phyloP scores from a whole-genome alignment of 2,888 invertebrate species.

The Lasioglossum marginatum region DNA sequence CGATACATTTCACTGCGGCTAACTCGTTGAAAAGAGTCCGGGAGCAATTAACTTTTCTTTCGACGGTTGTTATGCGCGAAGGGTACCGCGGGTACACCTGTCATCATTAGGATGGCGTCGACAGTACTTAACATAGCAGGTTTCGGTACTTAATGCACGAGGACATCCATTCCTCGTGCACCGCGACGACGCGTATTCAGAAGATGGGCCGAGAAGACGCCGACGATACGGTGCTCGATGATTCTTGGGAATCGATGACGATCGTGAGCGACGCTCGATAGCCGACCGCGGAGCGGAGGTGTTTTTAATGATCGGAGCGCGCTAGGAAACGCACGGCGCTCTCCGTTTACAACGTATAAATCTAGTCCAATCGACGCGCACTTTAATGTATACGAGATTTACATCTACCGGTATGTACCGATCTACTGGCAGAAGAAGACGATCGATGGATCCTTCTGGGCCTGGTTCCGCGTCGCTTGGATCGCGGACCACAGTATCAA shows the following conservation, averaged over 20 bases:
- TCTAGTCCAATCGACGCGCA: conserved; percentile 68
- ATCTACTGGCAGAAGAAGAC: conserved; percentile 3
- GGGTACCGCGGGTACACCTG: conserved; percentile 36
- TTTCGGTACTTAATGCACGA: conserved; percentile 33
- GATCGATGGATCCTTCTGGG: conserved; percentile 21
- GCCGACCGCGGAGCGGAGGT: conserved; percentile 13
- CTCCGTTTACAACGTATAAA: conserved; percentile 57
- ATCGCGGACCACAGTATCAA: not conserved
- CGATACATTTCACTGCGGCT: conserved; percentile 25
- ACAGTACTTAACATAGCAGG: conserved; percentile 42
- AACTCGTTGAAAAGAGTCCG: conserved; percentile 39
- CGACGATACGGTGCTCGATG: conserved; percentile 15
- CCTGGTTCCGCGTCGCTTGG: not conserved
- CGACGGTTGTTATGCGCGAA: conserved; percentile 27
- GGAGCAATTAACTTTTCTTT: conserved; percentile 54
- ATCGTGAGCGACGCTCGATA: conserved; percentile 21
- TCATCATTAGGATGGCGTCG: conserved; percentile 42
- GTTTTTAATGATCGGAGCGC: conserved; percentile 32
- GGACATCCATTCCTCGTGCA: conserved; percentile 16
- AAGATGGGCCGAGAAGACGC: conserved; percentile 9
- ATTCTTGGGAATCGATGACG: conserved; percentile 24
- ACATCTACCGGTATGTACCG: conserved; percentile 17
- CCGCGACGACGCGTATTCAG: not conserved
- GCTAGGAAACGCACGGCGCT: conserved; percentile 21
- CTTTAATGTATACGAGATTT: conserved; percentile 51